Conservation (phyloP, 2,113 vertebrate species). For the Scartelaos histophorus region DNA sequence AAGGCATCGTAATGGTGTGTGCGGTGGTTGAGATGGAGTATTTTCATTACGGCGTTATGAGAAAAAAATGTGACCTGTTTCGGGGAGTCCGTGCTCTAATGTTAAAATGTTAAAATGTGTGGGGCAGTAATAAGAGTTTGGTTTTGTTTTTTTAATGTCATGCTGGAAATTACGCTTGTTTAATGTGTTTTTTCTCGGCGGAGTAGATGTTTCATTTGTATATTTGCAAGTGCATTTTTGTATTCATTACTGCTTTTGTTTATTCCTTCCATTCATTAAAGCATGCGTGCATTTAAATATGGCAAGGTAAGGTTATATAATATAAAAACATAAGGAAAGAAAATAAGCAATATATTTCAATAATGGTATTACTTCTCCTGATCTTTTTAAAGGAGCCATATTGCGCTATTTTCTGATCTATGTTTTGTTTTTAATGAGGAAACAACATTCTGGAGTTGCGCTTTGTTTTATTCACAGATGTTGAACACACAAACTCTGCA, state of each 20-base stretch:
- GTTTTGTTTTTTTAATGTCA: not conserved
- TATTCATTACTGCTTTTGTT: not conserved
- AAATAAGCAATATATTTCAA: too few relatives aligned
- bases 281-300: not conserved
- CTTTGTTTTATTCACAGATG: too few relatives aligned
- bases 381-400: too few relatives aligned
- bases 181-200: not conserved
- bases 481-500: too few relatives aligned
- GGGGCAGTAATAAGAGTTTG: not conserved
- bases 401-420: too few relatives aligned
- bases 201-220: not conserved
- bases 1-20: slow-evolving; percentile 31
- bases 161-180: not conserved
- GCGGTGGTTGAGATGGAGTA: slow-evolving; percentile 8
- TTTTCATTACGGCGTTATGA: not conserved
- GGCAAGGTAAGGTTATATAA: not conserved
- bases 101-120: not conserved
- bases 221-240: not conserved
- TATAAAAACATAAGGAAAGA: too few relatives aligned
- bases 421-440: too few relatives aligned
- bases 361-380: too few relatives aligned
- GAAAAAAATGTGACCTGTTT: not conserved
- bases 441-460: too few relatives aligned
- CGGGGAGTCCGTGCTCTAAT: not conserved
- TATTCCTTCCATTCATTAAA: not conserved